phyloP scores from a whole-genome alignment of 2,797 vertebrate species.

The Poeciliopsis infans region DNA sequence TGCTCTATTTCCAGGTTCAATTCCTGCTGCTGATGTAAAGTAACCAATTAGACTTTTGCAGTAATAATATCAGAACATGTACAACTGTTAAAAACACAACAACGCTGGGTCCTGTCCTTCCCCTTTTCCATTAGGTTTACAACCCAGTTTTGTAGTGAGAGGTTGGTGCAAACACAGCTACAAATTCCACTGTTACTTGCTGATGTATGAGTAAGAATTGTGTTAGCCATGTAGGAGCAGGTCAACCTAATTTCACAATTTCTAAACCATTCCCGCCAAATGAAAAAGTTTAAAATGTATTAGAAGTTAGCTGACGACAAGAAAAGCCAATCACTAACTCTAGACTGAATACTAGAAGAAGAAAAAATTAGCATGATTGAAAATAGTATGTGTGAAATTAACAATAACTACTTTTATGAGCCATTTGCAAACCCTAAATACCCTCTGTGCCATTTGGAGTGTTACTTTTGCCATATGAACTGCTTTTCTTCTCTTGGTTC shows the following conservation, averaged over 20 bases:
- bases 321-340: not conserved
- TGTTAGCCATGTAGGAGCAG: not conserved
- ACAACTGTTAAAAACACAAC: not conserved
- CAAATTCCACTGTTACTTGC: not conserved
- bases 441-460: not conserved
- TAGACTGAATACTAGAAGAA: not conserved
- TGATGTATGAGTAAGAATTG: not conserved
- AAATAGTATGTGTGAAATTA: not conserved
- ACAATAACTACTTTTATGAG: not conserved
- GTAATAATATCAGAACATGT: not conserved
- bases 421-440: not conserved
- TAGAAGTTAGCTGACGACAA: not conserved
- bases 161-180: not conserved
- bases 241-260: not conserved
- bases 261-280: not conserved
- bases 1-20: conserved; percentile 1
- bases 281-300: not conserved
- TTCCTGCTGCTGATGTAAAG: not conserved
- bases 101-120: not conserved
- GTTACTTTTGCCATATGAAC: not conserved
- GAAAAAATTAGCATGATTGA: not conserved
- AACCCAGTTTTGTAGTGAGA: not conserved
- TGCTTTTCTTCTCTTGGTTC: not conserved
- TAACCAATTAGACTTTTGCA: not conserved
- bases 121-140: not conserved